Evolutionary conservation across 2,888 invertebrate species (phyloP), one percentile per base, ranked within the genome.

Genomic region (Arctia plantaginis): DNA sequence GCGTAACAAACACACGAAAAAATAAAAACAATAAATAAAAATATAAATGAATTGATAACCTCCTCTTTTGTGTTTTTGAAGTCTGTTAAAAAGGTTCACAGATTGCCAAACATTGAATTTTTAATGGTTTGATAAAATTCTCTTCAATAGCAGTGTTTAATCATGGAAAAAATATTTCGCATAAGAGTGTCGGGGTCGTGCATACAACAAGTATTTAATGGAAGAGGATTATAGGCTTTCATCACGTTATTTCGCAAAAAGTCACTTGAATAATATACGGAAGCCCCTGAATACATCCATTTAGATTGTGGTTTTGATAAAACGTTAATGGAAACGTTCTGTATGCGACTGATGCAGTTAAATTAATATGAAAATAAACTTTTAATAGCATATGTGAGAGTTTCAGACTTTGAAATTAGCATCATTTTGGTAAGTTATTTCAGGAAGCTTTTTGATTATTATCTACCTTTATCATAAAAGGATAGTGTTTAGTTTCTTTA

Each of bases 201-300:
- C 85, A 82, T 86, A 87, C 89, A 90, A 90, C 89, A 88, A 90
- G 89, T 89, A 90, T 89, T 90, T 91, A 91, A 91, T 91, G 90
- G 89, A 87, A 80, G 84, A 73, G 91, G 91, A 91, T 91, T 92
- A 91, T 87, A 86, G 87, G 89, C 89, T 90, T 90, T 91, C 89
- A 88, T 88, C 90, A 85, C 82, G 80, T 86, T 88, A 88, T 89
- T 88, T 88, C 82, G 76, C 86, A 90, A 90, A 90, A 90, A 88
- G 87, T 86, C 88, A 87, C 83, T 85, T 85, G 84, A 89, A 88
- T 91, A 87, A 90, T 89, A 86, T 85, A 88, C 86, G 80, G 77
- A 78, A 80, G 78, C 75, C 76, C 83, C 80, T 75, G 83, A 87
- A 87, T 80, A 82, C 76, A 84, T 88, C 88, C 90, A 90, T 90